Base-by-base conservation (phyloP, 1,140 invertebrate genomes). In the Hylaeus anthracinus region DNA sequence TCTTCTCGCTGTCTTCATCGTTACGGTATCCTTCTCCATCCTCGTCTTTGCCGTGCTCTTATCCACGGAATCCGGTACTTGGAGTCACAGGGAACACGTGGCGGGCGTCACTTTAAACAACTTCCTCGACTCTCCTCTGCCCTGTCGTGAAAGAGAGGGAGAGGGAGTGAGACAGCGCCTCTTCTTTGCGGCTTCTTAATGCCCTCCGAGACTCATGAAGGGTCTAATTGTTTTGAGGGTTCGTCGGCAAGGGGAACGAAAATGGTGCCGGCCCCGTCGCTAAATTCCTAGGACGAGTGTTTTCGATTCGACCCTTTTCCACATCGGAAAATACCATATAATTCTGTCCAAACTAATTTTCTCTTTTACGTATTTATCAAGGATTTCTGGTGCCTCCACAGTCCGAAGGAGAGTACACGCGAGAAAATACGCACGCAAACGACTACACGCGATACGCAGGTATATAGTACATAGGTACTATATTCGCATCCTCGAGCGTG, bases 101-200 rank as follows among this genome's bases (percentile, higher is more conserved):
- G 86, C 85, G 45, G 69, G 73, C 81, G 84, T 87, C 86, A 84
- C 85, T 83, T 85, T 86, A 71, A 86, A 84, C 81, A 81, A 86
- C 85, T 87, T 86, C 78, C 86, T 86, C 77, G 60, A 43, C 71
- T 55, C 65, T 60, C 80, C n/a, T 39, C 60, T 64, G 56, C 60
- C 72, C 70, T 63, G 67, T 80, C 72, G 76, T 55, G 56, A 79
- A 56, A 67, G 56, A 75, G 45, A 26, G 26, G 26, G 26, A 26
- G 26, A 26, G 26, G 26, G 26, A 26, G 26, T 26, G 26, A 26
- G 26, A 26, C 43, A 69, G 37, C 83, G 72, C 56, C 43, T 64
- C 58, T 84, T 84, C 86, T 77, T 81, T 84, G 77, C 86, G 85
- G 84, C 74, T 67, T 72, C 65, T 73, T 80, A 69, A 65, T 67